Evolutionary conservation across 2,113 vertebrate species (phyloP).

Genomic region (Neoarius graeffei): DNA sequence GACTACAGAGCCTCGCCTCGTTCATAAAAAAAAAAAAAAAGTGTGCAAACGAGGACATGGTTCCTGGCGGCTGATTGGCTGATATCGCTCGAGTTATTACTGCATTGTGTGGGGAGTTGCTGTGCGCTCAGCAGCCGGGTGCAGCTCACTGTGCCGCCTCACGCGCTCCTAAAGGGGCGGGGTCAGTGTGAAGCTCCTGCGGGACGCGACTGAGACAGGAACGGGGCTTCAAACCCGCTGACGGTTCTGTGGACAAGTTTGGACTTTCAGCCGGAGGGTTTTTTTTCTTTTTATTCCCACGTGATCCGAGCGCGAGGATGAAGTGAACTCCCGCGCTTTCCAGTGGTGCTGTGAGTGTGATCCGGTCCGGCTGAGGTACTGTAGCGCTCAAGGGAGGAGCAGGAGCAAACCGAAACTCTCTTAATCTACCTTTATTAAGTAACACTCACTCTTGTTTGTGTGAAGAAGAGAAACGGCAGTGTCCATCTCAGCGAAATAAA

Average conservation of each 20-base stretch:
- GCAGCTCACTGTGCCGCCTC: slow-evolving; percentile 12
- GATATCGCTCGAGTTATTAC: slow-evolving; percentile 43
- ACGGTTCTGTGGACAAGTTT: slow-evolving; percentile 59
- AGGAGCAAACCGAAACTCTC: slow-evolving; percentile 49
- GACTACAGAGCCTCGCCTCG: slow-evolving; percentile 44
- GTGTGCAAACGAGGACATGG: slow-evolving; percentile 52
- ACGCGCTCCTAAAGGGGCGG: background rate
- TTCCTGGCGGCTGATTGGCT: slow-evolving; percentile 54
- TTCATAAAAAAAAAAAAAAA: slow-evolving; percentile 4
- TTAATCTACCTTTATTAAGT: slow-evolving; percentile 4
- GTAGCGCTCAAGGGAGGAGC: background rate
- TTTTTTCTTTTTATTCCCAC: background rate
- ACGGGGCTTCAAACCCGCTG: background rate
- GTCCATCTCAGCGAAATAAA: too few relatives aligned
- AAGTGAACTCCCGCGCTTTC: slow-evolving; percentile 40
- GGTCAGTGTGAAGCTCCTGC: background rate
- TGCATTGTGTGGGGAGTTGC: background rate
- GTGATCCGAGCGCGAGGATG: background rate
- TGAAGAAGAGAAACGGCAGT: background rate
- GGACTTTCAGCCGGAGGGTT: slow-evolving; percentile 52
- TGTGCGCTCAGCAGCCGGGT: slow-evolving; percentile 9
- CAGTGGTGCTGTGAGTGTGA: slow-evolving; percentile 3
- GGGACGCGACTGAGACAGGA: background rate
- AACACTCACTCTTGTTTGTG: background rate
- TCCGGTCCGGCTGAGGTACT: slow-evolving; percentile 27